A percentile compares a stretch with the other conserved stretches of the same genome.
Conservation (phyloP, 2,888 invertebrate genomes). For the Rhagonycha lutea region DNA sequence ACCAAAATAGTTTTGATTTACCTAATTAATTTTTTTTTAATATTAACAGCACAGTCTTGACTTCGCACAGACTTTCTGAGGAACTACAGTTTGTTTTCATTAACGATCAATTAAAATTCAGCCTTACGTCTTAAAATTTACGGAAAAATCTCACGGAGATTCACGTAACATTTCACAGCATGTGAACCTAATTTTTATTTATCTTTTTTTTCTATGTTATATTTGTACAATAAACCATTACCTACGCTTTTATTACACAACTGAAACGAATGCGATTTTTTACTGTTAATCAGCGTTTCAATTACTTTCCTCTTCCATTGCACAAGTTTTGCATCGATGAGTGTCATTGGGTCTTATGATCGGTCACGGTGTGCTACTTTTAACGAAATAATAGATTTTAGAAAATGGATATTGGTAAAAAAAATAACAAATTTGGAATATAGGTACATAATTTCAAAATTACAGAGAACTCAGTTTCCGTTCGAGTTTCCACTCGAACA, state of each 20-base stretch:
- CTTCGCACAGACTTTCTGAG: too few species aligned
- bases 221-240: background rate
- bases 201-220: too few species aligned
- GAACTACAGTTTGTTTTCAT: too few species aligned
- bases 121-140: too few species aligned
- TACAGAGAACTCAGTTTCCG: background rate
- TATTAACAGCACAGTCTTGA: too few species aligned
- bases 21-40: too few species aligned
- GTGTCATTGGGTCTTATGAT: slow-evolving; percentile 18
- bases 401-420: background rate
- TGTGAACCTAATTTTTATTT: background rate
- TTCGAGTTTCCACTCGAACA: background rate
- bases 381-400: background rate
- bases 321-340: slow-evolving; percentile 8
- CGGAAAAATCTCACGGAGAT: background rate
- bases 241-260: background rate
- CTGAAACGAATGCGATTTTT: background rate
- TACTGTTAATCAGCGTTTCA: slow-evolving; percentile 19
- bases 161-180: background rate
- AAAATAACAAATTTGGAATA: background rate
- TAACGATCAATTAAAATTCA: too few species aligned
- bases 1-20: too few species aligned
- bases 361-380: background rate
- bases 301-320: slow-evolving; percentile 17
- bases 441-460: background rate